phyloP scores from a whole-genome alignment of 2,113 vertebrate species.

The Pleuronectes platessa region DNA sequence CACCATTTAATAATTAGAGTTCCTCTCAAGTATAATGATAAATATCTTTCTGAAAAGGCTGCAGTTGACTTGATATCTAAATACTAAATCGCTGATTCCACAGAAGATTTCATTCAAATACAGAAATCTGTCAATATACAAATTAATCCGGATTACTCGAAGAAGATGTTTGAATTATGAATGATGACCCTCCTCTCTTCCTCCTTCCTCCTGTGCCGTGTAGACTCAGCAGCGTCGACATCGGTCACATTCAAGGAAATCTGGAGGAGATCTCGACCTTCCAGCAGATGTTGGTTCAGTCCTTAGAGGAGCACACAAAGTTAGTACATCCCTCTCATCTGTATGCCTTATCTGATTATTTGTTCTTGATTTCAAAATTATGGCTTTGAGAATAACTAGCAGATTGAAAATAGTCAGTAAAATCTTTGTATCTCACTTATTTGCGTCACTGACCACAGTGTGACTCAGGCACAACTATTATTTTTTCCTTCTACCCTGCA shows the following conservation, averaged over 20 bases:
- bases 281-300: slow-evolving; percentile 95
- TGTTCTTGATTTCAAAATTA: too few species aligned
- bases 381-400: too few species aligned
- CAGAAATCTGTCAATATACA: background rate
- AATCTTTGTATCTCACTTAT: too few species aligned
- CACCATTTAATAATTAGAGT: too few species aligned
- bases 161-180: background rate
- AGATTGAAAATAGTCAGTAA: too few species aligned
- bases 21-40: too few species aligned
- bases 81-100: too few species aligned
- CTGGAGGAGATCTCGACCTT: slow-evolving; percentile 96
- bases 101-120: background rate
- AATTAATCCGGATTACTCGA: background rate
- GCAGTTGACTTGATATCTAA: too few species aligned
- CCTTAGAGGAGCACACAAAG: slow-evolving; percentile 96
- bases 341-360: background rate
- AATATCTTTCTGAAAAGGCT: too few species aligned
- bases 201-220: slow-evolving; percentile 3
- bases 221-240: slow-evolving; percentile 88
- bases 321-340: slow-evolving; percentile 56
- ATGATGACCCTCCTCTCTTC: background rate
- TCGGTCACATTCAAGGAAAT: slow-evolving; percentile 91
- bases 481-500: too few species aligned
- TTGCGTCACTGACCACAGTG: too few species aligned
- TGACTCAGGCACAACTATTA: too few species aligned